Conservation (phyloP, 2,113 vertebrate genomes). For the Oreochromis niloticus region DNA sequence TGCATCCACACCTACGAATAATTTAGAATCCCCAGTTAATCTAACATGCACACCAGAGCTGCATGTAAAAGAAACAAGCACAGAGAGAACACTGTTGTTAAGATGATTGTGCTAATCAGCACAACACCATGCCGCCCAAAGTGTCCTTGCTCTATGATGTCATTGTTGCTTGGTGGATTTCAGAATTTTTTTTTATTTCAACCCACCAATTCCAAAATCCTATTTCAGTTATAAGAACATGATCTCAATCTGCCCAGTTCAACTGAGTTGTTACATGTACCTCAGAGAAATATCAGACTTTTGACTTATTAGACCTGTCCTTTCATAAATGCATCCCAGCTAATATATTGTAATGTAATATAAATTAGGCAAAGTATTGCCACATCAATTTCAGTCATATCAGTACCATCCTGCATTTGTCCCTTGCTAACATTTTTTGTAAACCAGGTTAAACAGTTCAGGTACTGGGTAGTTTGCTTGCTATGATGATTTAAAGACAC, state of each 20-base stretch:
- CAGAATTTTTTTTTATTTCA: background rate
- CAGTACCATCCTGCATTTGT: background rate
- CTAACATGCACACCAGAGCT: background rate
- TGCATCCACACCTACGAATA: background rate
- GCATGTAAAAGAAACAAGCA: background rate
- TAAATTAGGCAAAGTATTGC: background rate
- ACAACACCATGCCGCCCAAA: fast-evolving
- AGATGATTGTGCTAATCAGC: background rate
- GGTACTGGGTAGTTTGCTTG: background rate
- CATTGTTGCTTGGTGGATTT: background rate
- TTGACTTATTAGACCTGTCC: background rate
- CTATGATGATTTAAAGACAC: background rate
- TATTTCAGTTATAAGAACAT: background rate
- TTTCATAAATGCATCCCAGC: background rate
- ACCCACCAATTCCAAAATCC: fast-evolving
- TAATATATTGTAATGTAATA: background rate
- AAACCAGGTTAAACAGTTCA: background rate
- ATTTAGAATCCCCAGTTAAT: background rate
- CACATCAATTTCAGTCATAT: background rate
- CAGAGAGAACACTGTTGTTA: background rate
- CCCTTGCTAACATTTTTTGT: background rate
- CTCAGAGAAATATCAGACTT: background rate
- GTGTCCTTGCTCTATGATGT: background rate
- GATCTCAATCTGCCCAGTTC: background rate
- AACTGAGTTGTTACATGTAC: background rate